These are phyloP conservation scores for Aptenodytes forsteri DNA, from an alignment of 2,113 vertebrate species.

Conservation along the genomic window DNA sequence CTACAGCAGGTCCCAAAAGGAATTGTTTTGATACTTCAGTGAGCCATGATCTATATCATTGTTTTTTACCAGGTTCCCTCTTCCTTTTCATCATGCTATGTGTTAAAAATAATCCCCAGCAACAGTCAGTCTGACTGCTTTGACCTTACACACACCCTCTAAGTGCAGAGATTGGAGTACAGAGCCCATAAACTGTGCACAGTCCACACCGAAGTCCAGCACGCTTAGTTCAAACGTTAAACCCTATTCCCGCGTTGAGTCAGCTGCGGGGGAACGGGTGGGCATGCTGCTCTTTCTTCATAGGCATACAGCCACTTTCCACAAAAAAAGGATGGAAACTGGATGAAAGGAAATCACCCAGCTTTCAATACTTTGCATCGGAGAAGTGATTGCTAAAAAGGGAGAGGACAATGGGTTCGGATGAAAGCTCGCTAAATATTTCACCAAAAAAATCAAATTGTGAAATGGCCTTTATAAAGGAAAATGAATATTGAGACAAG, in stretches of 20 bases:
- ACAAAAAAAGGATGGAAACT: not conserved
- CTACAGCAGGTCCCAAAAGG: not conserved
- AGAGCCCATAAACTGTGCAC: not conserved
- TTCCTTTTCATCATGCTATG: not conserved
- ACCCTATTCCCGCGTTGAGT: accelerated
- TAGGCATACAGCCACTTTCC: not conserved
- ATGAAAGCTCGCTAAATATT: slow-evolving; percentile 24
- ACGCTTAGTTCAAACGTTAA: not conserved
- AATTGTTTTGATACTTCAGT: not conserved
- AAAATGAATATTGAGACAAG: slow-evolving; percentile 62
- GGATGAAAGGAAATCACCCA: not conserved
- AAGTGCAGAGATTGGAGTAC: not conserved
- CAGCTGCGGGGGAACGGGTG: not conserved
- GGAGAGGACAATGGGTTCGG: not conserved
- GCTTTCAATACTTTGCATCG: not conserved
- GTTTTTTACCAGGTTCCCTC: not conserved
- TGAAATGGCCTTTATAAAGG: slow-evolving; percentile 9
- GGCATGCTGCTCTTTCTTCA: not conserved
- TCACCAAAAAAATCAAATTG: slow-evolving; percentile 9
- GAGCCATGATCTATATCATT: not conserved
- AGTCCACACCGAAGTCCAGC: not conserved
- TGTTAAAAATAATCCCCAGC: not conserved
- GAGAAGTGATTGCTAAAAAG: not conserved
- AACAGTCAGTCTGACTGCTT: not conserved
- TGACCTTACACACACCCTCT: not conserved